These are phyloP conservation scores for Aldabrachelys gigantea DNA, from an alignment of 2,113 vertebrate species.

Conservation along the genomic window DNA sequence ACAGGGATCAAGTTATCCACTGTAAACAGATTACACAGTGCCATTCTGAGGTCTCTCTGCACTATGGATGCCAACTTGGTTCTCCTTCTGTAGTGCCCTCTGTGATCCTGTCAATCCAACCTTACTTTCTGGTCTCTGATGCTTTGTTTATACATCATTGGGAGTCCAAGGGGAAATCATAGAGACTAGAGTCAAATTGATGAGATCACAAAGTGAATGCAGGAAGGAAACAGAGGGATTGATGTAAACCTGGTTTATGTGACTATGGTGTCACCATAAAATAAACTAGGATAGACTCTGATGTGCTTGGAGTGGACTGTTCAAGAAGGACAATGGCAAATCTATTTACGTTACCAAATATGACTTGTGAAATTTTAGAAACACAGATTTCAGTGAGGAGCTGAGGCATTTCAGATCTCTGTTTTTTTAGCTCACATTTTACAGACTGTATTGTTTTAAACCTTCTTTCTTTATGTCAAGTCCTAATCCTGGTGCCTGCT, in stretches of 20 bases:
- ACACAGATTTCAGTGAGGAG: background rate
- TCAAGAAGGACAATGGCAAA: background rate
- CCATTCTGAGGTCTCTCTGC: constrained; percentile 30
- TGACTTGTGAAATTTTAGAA: background rate
- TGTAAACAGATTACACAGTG: constrained; percentile 9
- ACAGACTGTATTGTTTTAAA: background rate
- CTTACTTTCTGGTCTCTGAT: background rate
- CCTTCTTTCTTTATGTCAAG: constrained; percentile 3
- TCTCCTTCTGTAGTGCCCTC: constrained; percentile 9
- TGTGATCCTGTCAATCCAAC: background rate
- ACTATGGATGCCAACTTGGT: constrained; percentile 2
- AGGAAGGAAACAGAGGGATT: background rate
- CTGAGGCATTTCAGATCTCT: background rate
- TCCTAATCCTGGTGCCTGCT: background rate
- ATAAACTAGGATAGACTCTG: background rate
- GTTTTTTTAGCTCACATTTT: background rate
- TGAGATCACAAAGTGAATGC: background rate
- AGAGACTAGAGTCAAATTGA: background rate
- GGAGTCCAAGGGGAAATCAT: background rate
- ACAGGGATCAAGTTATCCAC: constrained; percentile 47
- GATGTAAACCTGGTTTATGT: background rate
- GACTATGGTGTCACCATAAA: constrained; percentile 1
- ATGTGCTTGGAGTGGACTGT: background rate
- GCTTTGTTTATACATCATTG: background rate
- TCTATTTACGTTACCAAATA: constrained; percentile 13